Conservation (phyloP, 2,888 invertebrate genomes). For the Tortrix viridana region DNA sequence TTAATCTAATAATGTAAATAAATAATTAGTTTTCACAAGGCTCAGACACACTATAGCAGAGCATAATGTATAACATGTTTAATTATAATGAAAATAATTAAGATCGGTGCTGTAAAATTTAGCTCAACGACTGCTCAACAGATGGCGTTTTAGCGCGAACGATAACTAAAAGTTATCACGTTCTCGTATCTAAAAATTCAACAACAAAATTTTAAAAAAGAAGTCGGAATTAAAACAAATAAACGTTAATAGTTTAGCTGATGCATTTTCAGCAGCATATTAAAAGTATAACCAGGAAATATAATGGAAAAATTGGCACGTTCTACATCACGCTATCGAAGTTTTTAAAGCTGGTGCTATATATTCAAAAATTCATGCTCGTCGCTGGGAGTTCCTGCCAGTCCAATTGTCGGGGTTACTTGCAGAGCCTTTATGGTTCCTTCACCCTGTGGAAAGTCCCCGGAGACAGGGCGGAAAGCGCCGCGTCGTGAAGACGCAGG, state of each 20-base stretch:
- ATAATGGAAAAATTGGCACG: constrained; percentile 1
- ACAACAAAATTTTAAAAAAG: neutral
- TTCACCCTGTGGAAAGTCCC: constrained; percentile 83
- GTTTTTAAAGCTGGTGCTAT: constrained; percentile 45
- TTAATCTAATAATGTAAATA: no score
- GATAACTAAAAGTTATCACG: neutral
- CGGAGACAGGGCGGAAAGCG: constrained; percentile 82
- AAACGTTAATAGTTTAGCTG: neutral
- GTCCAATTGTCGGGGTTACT: constrained; percentile 79
- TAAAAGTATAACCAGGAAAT: neutral
- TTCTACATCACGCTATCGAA: constrained; percentile 59
- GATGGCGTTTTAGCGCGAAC: constrained; percentile 55
- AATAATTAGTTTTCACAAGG: no score
- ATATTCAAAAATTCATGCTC: constrained; percentile 32
- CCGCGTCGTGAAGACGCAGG: constrained; percentile 66
- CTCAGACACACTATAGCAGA: no score
- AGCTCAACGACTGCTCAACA: constrained; percentile 42
- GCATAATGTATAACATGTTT: no score
- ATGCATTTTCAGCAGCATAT: neutral
- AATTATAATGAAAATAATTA: no score
- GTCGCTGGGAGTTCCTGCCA: constrained; percentile 63
- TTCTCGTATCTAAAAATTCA: neutral
- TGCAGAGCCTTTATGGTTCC: constrained; percentile 65
- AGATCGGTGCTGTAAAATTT: neutral
- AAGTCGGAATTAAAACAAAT: neutral